A percentile compares a stretch with the other conserved stretches of the same genome.
Evolutionary conservation across 2,797 vertebrate species (phyloP).

Genomic region (Schizopygopsis malacanthus): DNA sequence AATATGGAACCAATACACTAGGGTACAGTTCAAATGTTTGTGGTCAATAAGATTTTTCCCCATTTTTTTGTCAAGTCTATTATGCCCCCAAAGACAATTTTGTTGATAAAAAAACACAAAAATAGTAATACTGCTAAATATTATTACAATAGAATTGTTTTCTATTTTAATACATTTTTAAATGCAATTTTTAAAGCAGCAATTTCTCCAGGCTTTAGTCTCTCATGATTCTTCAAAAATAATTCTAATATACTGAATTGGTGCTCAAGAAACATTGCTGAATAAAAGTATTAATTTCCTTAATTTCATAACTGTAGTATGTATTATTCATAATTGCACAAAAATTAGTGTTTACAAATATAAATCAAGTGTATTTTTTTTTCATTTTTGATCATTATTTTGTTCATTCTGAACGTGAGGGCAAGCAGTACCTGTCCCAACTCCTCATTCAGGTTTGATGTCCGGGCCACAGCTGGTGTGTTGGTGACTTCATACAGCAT

Average conservation of each 20-base stretch:
- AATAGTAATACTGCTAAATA: background rate
- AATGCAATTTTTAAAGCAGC: background rate
- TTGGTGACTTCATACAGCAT: constrained; percentile 96
- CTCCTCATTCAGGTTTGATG: constrained; percentile 98
- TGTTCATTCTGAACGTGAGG: background rate
- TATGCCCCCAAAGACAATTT: background rate
- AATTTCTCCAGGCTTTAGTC: background rate
- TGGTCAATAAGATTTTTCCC: too few species aligned
- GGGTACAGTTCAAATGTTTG: background rate
- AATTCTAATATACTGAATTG: background rate
- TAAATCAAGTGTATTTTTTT: background rate
- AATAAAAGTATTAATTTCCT: background rate
- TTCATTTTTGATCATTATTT: background rate
- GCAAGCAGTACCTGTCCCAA: constrained; percentile 89
- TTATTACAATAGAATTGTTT: background rate
- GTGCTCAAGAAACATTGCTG: background rate
- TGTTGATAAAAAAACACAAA: background rate
- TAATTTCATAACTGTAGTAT: too few species aligned
- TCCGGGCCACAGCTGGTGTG: constrained; percentile 95
- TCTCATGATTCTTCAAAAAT: background rate
- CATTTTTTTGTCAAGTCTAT: background rate
- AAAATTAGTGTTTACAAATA: background rate
- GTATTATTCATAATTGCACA: background rate
- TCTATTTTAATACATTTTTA: background rate
- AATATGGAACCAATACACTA: background rate